These are phyloP conservation scores for Folsomia manolachei DNA, from an alignment of 2,888 invertebrate genomes.

Conservation along the genomic window DNA sequence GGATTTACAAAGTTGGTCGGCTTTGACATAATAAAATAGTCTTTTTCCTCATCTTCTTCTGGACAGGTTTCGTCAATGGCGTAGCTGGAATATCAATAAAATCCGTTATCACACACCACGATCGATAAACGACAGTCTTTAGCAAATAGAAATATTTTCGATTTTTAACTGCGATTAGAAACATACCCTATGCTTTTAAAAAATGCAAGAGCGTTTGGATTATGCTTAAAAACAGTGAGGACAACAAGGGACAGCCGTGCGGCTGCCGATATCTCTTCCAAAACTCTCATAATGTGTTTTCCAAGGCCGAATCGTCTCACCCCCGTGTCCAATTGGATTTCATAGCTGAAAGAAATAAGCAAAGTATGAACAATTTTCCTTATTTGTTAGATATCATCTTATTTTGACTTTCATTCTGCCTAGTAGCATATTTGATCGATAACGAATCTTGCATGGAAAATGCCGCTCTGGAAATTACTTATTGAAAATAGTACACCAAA, in stretches of 20 bases:
- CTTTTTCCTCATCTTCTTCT: slow-evolving; percentile 59
- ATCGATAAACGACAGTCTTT: too few relatives aligned
- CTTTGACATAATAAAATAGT: slow-evolving; percentile 64
- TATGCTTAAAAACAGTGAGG: slow-evolving; percentile 77
- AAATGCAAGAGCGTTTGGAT: slow-evolving; percentile 68
- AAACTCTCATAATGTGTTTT: slow-evolving; percentile 72
- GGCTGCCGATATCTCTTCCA: slow-evolving; percentile 71
- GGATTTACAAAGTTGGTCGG: neutral
- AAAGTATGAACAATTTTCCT: too few relatives aligned
- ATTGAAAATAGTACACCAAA: too few relatives aligned
- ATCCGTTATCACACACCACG: too few relatives aligned
- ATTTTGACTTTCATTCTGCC: too few relatives aligned
- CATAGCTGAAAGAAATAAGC: too few relatives aligned
- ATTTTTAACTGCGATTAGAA: slow-evolving; percentile 1
- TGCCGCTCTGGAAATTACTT: too few relatives aligned
- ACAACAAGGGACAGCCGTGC: slow-evolving; percentile 77
- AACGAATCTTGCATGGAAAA: too few relatives aligned
- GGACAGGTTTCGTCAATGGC: slow-evolving; percentile 67
- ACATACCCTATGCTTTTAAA: slow-evolving; percentile 72
- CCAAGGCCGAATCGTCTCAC: slow-evolving; percentile 77
- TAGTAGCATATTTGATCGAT: too few relatives aligned
- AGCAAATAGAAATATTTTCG: slow-evolving; percentile 19
- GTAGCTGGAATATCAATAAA: slow-evolving; percentile 63
- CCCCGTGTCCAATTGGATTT: slow-evolving; percentile 73
- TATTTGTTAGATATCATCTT: too few relatives aligned